Percentiles rank a stretch among this genome's conserved stretches.
These are phyloP conservation scores for Philypnodon macrostomus DNA, from an alignment of 2,797 vertebrate genomes.

Conservation along the genomic window DNA sequence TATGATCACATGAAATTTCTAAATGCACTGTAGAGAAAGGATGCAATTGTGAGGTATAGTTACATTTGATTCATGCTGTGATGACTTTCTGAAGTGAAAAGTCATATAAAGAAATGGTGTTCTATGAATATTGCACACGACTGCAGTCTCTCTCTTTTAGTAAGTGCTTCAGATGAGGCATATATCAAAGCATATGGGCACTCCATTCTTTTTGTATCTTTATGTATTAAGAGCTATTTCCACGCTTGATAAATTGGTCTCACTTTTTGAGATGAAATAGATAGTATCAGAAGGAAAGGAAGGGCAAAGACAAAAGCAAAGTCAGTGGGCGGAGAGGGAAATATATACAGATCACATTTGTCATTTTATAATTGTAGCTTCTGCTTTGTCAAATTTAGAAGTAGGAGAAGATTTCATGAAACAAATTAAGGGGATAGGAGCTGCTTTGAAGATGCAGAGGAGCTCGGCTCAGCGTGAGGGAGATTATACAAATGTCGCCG, in stretches of 20 bases:
- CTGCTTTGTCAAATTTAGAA: slow-evolving; percentile 26
- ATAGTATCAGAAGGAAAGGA: slow-evolving; percentile 5
- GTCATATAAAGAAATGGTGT: slow-evolving; percentile 12
- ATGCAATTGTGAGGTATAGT: neutral
- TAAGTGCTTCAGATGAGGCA: slow-evolving; percentile 32
- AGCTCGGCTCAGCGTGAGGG: slow-evolving; percentile 40
- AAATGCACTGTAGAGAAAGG: neutral
- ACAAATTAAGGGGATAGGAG: slow-evolving; percentile 16
- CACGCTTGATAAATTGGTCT: slow-evolving; percentile 41
- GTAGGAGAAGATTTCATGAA: slow-evolving; percentile 31
- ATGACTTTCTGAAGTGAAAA: slow-evolving; percentile 7
- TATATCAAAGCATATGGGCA: slow-evolving; percentile 32
- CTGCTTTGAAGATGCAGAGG: slow-evolving; percentile 41
- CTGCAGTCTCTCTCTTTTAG: slow-evolving; percentile 15
- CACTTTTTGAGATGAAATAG: slow-evolving; percentile 30
- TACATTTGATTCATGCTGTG: slow-evolving; percentile 2
- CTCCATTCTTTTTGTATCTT: slow-evolving; percentile 29
- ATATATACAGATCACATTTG: slow-evolving; percentile 32
- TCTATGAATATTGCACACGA: slow-evolving; percentile 1
- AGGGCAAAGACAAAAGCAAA: slow-evolving; percentile 23
- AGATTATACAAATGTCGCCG: slow-evolving; percentile 36
- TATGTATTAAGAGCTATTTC: slow-evolving; percentile 41
- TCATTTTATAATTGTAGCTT: slow-evolving; percentile 34
- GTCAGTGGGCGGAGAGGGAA: slow-evolving; percentile 21
- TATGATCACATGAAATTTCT: slow-evolving; percentile 20